phyloP scores from a whole-genome alignment of 2,113 vertebrate genomes.

The Hydropotes inermis region DNA sequence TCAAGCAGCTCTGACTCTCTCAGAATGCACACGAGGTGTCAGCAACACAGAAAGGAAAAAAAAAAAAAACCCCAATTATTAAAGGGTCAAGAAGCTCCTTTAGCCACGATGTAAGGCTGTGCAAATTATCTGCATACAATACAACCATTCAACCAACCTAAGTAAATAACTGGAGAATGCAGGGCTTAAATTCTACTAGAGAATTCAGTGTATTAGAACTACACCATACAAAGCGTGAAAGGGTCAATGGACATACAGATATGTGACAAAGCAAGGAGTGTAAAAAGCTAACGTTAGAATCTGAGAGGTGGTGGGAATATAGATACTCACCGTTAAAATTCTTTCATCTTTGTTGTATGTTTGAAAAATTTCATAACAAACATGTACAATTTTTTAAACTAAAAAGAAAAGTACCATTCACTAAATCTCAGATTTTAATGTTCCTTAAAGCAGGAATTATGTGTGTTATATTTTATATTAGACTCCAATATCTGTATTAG shows the following conservation, averaged over 20 bases:
- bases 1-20: background rate
- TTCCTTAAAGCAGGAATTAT: background rate
- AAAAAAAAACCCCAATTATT: background rate
- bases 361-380: background rate
- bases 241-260: background rate
- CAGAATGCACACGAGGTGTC: background rate
- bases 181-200: background rate
- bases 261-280: background rate
- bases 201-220: background rate
- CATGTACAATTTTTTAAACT: background rate
- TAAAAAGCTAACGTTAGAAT: background rate
- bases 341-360: background rate
- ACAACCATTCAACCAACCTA: background rate
- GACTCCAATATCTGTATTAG: background rate
- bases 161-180: background rate
- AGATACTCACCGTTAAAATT: background rate
- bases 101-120: background rate
- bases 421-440: conserved; percentile 11
- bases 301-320: background rate
- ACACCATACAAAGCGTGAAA: background rate
- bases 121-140: background rate
- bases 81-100: background rate
- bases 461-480: background rate
- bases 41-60: background rate
- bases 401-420: background rate